These are phyloP conservation scores for Gavialis gangeticus DNA, from an alignment of 2,113 vertebrate genomes.

Conservation along the genomic window DNA sequence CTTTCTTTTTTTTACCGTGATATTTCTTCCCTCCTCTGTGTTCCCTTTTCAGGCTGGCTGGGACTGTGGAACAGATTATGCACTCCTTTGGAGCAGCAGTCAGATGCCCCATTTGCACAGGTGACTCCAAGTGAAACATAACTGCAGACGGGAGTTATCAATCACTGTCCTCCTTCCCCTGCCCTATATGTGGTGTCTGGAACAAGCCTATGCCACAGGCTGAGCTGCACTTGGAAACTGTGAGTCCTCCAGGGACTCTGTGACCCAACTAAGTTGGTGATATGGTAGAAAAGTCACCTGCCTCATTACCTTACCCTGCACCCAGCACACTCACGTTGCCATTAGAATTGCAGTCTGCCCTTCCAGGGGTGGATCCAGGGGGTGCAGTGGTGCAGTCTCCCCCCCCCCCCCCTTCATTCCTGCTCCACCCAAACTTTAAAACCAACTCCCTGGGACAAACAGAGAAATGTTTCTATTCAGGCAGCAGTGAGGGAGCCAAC, in stretches of 20 bases:
- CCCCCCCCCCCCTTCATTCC: no score
- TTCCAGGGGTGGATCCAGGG: no score
- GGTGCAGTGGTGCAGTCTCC: no score
- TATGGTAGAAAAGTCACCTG: background rate
- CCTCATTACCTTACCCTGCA: background rate
- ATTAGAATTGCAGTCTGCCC: background rate
- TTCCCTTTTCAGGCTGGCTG: background rate
- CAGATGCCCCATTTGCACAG: background rate
- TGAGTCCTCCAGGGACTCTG: background rate
- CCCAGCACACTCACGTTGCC: no score
- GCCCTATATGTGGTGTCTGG: background rate
- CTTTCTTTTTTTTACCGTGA: background rate
- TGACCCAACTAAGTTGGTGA: background rate
- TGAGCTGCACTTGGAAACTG: background rate
- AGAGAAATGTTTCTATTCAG: no score
- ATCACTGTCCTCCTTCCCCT: background rate
- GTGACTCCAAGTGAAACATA: background rate
- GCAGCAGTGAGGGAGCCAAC: no score
- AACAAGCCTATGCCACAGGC: background rate
- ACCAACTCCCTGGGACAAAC: no score
- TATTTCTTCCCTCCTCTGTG: background rate
- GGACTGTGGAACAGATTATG: background rate
- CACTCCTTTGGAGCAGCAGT: background rate
- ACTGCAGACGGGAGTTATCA: background rate
- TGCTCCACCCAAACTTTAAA: no score